Base-by-base conservation (phyloP, 2,113 vertebrate species). In the Heloderma charlesbogerti region DNA sequence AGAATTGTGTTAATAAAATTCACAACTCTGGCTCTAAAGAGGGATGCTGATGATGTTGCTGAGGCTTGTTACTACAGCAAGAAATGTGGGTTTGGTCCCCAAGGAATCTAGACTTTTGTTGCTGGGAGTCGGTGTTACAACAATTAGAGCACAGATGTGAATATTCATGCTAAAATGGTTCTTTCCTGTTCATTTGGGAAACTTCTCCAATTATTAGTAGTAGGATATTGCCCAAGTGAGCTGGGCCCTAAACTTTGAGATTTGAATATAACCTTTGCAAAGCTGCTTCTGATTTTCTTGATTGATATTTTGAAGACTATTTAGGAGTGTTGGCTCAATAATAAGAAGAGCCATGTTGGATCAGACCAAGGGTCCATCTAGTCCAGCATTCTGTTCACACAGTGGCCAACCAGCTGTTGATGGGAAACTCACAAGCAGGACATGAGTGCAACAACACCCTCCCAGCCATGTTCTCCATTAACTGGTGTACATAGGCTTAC, bases 291-390 rank as follows among this genome's bases (percentile, higher is more conserved):
- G 90, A 95, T 12, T 93, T 90, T 92, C 80, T 71, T 79, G 87
- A 91, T 95, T 94, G 95, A 95, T 95, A 94, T 95, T 94, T 95
- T 87, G 94, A 91, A 92, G 91, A 92, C 89, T 57, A 63, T 93
- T 94, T 94, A 88, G 87, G 88, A 94, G 91, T 77, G 94, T 77
- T 0, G 0, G 57, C 60, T 92, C n/a, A n/a, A n/a, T n/a, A n/a
- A n/a, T n/a, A n/a, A n/a, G n/a, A n/a, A n/a, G n/a, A n/a, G n/a
- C n/a, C n/a, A n/a, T n/a, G n/a, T n/a, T n/a, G n/a, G n/a, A n/a
- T n/a, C n/a, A n/a, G n/a, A n/a, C n/a, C n/a, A n/a, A n/a, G n/a
- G n/a, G n/a, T n/a, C n/a, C n/a, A n/a, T n/a, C n/a, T n/a, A n/a
- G n/a, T n/a, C n/a, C n/a, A n/a, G n/a, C n/a, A n/a, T n/a, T n/a